Base-by-base conservation (phyloP, 1,140 invertebrate species). In the Sycophila sp. region DNA sequence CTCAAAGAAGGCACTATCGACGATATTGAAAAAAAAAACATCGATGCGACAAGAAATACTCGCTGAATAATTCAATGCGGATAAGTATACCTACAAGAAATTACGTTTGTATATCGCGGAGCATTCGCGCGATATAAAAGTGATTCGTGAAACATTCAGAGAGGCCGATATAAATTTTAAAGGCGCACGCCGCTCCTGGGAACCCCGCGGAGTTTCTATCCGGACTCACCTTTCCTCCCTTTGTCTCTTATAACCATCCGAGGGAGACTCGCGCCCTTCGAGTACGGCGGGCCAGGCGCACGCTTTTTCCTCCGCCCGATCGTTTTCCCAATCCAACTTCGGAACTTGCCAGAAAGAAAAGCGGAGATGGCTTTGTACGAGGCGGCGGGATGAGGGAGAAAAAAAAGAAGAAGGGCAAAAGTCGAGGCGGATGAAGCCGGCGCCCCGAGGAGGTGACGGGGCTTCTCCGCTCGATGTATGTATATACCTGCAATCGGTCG, bases 291-390 rank as follows among this genome's bases (percentile, higher is more conserved):
- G n/a, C n/a, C n/a, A n/a, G n/a, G n/a, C n/a, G n/a, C n/a, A 30
- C 30, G 36, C 24, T 60, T 60, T 24, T 60, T 17, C 58, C 30
- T 17, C 13, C 34, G 24, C 49, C 60, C 42, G 60, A 63, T 63
- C 40, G 49, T 63, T 63, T 63, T 63, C 60, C 42, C 60, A 34
- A 63, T 63, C 17, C 28, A 47, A 63, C 42, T 63, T 63, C 19
- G 24, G 34, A 63, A 63, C 40, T 63, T 63, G 2, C 17, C n/a
- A 4, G n/a, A n/a, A n/a, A n/a, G n/a, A n/a, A 56, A 19, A 8
- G 7, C 17, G 34, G 34, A 26, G 56, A 4, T 38, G 15, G 24
- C 8, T 26, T 30, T 55, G 34, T 15, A n/a, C 6, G 40, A 60
- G 30, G 30, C 19, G 40, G 40, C 10, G 38, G 1, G 30, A n/a